Base-by-base conservation (phyloP, 2,797 vertebrate genomes). In the Gadopsis bispinosus region DNA sequence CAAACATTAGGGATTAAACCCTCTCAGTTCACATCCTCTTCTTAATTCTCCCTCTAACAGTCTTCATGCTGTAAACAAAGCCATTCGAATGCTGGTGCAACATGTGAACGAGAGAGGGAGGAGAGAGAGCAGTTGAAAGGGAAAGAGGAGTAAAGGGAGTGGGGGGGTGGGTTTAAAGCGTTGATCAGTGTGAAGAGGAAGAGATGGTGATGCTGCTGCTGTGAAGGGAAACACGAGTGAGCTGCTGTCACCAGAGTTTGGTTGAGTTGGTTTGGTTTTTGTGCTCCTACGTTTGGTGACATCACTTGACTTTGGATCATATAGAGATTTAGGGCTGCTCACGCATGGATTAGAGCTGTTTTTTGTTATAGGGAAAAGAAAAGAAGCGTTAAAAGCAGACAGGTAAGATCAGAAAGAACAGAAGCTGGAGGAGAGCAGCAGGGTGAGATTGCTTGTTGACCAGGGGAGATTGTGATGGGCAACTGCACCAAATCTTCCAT, bases 401-500 rank as follows among this genome's bases (percentile, higher is more conserved):
- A 47, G 37, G 33, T 31, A 75, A 50, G 17, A 14, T 35, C 9
- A 55, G 14, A 63, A 31, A 55, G 51, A 26, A 35, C 4, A 33
- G 35, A 37, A 29, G 58, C 65, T 54, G 51, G 35, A 31, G 58
- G 53, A 60, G 19, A 35, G 41, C 12, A 13, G 47, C n/a, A 58
- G 66, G 39, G 22, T 31, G 26, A 61, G 14, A 45, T 7, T 20
- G 39, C 10, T 31, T 41, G 47, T 66, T 59, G 17, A 56, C 7
- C 45, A 50, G 35, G 48, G 39, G 48, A 79, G 75, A 53, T 66
- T 39, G 22, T 81, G 11, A 97, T 97, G 97, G 97, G 97, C 70
- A 98, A 97, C 94, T 97, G 96, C 93, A 96, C 96, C 90, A 96
- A 96, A 91, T 82, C 95, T 68, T 95, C 95, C 41, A 92, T 93